phyloP scores from a whole-genome alignment of 2,797 vertebrate genomes.

The Galagoides demidoff region DNA sequence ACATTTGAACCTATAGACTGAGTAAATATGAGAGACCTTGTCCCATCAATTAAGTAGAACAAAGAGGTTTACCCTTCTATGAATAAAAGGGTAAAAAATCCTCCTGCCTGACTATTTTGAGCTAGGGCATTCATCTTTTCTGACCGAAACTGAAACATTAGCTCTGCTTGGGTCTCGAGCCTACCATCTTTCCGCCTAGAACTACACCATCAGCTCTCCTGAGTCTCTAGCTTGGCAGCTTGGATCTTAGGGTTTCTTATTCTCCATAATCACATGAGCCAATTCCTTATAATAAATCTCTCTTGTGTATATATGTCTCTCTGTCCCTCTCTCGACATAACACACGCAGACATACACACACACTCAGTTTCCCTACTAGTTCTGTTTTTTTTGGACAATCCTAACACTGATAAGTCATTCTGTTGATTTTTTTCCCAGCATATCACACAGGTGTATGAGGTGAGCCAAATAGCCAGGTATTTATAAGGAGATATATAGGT shows the following conservation, averaged over 20 bases:
- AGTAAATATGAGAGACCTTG: neutral
- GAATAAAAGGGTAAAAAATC: neutral
- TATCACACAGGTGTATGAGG: neutral
- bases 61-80: neutral
- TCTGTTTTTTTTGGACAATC: neutral
- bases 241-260: neutral
- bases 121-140: neutral
- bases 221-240: neutral
- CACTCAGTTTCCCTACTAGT: neutral
- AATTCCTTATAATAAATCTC: neutral
- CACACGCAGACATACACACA: no score
- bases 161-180: neutral
- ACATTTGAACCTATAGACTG: neutral
- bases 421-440: neutral
- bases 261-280: neutral
- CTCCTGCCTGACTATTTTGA: neutral
- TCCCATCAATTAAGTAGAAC: neutral
- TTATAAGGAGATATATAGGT: neutral
- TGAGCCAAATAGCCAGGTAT: neutral
- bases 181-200: neutral
- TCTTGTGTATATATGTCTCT: neutral
- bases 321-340: neutral
- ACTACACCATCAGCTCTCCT: neutral
- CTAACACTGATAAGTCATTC: neutral
- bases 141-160: neutral